phyloP scores from a whole-genome alignment of 2,888 invertebrate genomes.

The Noctua fimbriata region DNA sequence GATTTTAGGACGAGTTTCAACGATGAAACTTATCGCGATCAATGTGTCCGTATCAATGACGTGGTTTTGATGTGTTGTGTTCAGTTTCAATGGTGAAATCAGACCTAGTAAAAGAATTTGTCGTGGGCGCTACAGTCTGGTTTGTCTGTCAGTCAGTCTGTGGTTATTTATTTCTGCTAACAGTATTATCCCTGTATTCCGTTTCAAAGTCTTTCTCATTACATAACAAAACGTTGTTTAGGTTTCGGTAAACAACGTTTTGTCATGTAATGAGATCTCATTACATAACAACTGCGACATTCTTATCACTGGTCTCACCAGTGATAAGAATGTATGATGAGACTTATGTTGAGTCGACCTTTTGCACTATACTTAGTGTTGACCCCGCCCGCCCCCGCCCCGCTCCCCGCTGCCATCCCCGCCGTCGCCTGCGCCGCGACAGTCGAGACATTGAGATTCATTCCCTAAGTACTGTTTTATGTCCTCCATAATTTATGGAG shows the following conservation, averaged over 20 bases:
- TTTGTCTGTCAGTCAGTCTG: not conserved
- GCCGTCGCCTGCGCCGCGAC: slow-evolving; percentile 25
- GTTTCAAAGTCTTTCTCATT: not conserved
- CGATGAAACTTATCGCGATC: not conserved
- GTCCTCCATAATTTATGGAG: slow-evolving; percentile 53
- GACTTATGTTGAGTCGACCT: slow-evolving; percentile 21
- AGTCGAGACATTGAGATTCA: slow-evolving; percentile 59
- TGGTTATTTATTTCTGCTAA: not conserved
- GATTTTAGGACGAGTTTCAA: not conserved
- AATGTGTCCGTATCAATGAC: not conserved
- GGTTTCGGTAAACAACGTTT: no score
- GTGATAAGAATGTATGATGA: not conserved
- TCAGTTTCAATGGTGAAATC: not conserved
- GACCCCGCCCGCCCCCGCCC: not conserved
- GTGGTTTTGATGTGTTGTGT: not conserved
- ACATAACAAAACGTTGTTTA: slow-evolving; percentile 10
- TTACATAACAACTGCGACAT: no score
- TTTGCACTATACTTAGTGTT: slow-evolving; percentile 16
- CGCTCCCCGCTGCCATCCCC: not conserved
- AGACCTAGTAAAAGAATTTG: not conserved
- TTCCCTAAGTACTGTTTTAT: slow-evolving; percentile 59
- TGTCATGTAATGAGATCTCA: no score
- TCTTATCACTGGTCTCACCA: no score
- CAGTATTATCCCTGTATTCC: not conserved
- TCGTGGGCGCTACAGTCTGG: no score